Base-by-base conservation (phyloP, 2,797 vertebrate genomes). In the Lophotriccus pileatus region DNA sequence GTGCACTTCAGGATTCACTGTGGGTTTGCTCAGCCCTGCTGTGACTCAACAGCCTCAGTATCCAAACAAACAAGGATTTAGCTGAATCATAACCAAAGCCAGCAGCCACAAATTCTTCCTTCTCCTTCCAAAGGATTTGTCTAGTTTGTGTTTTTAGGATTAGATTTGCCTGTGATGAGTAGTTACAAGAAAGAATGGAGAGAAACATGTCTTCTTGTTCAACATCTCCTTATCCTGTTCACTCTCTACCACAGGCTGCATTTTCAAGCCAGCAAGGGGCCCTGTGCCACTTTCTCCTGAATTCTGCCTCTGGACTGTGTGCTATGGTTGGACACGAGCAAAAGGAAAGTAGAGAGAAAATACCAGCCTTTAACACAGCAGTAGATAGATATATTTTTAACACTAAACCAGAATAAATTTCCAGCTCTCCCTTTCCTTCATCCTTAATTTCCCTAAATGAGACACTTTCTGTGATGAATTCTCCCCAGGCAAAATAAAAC, bases 391-490 rank as follows among this genome's bases (percentile, higher is more conserved):
- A 34, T 32, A 85, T 91, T 96, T 89, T 87, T 73, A 94, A 93
- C 47, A 41, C n/a, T 92, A 88, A 89, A 93, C n/a, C 28, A 75
- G 66, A 94, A 94, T 91, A 93, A 75, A 91, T 95, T 95, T 89
- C 56, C 68, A 87, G 64, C 47, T 97, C 60, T 92, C 80, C 50
- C 44, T 96, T 91, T 92, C 59, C 77, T 95, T 94, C 77, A 93
- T 76, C 70, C 93, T 96, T 93, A 96, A 94, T 97, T 98, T 97
- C 92, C 94, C 30, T 70, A 96, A 97, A 93, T 89, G 87, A 96
- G 93, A 78, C 91, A 95, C 79, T 92, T 95, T 90, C 90, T 87
- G 87, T 95, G 94, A 96, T 97, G 81, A 94, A 92, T 95, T 96
- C 87, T 95, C 95, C 94, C 91, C 70, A 95, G 69, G 87, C 94